A percentile compares a stretch with the other conserved stretches of the same genome.
Conservation (phyloP, 2,113 vertebrate genomes). For the Urocitellus parryii region DNA sequence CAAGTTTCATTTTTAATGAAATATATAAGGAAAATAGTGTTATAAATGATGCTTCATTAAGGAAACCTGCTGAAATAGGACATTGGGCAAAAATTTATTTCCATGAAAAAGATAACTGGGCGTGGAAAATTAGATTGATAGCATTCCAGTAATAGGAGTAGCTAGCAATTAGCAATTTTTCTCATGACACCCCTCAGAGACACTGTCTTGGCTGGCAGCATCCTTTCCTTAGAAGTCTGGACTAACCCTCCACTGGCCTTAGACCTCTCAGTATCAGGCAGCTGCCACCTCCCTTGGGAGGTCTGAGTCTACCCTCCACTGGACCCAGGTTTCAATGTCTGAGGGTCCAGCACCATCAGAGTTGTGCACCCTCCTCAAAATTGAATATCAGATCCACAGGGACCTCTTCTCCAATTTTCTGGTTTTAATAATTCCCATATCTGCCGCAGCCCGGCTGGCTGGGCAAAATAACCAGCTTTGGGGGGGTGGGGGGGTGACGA, state of each 20-base stretch:
- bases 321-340: background rate
- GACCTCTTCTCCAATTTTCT: background rate
- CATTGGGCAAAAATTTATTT: background rate
- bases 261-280: background rate
- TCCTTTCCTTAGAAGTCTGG: background rate
- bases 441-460: too few relatives aligned
- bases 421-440: background rate
- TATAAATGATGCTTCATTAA: background rate
- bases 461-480: too few relatives aligned
- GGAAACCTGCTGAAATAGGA: background rate
- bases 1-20: constrained; percentile 11
- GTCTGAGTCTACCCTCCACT: background rate
- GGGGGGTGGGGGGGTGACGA: too few relatives aligned
- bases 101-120: background rate
- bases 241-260: background rate
- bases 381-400: background rate
- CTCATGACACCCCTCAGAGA: background rate
- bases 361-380: background rate
- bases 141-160: background rate
- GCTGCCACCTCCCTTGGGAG: background rate
- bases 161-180: background rate
- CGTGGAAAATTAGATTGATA: background rate
- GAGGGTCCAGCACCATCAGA: background rate
- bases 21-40: background rate
- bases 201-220: background rate